phyloP scores from a whole-genome alignment of 2,797 vertebrate genomes.

The Amblyraja radiata region DNA sequence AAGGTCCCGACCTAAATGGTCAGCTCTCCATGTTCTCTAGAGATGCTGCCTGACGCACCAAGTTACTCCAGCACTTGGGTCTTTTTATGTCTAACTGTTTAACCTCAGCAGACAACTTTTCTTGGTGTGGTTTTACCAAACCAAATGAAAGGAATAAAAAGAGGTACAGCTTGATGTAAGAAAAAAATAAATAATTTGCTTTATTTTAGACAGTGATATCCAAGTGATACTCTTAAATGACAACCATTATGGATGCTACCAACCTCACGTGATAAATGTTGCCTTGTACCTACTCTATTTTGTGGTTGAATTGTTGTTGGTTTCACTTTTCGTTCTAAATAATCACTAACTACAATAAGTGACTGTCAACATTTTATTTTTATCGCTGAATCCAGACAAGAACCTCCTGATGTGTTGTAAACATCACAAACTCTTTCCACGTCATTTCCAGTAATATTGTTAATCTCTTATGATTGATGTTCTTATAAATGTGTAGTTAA shows the following conservation, averaged over 20 bases:
- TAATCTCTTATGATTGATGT: too few relatives aligned
- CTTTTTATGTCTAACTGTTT: too few relatives aligned
- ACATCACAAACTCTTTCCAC: not conserved
- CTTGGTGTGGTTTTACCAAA: too few relatives aligned
- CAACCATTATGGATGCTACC: not conserved
- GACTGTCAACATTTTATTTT: not conserved
- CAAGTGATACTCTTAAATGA: not conserved
- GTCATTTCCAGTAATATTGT: too few relatives aligned
- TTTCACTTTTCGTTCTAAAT: not conserved
- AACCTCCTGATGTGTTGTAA: not conserved
- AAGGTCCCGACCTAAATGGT: too few relatives aligned
- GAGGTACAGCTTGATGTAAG: not conserved
- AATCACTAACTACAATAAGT: not conserved
- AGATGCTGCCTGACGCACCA: too few relatives aligned
- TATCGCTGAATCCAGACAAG: not conserved
- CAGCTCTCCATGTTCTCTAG: too few relatives aligned
- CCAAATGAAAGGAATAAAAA: too few relatives aligned
- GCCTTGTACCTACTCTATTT: not conserved
- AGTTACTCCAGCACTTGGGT: too few relatives aligned
- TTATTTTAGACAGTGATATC: not conserved
- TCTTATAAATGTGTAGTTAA: too few relatives aligned
- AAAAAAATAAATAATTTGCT: not conserved
- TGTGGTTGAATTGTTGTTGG: not conserved
- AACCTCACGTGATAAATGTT: not conserved
- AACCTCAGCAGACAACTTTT: too few relatives aligned